These are phyloP conservation scores for Solen grandis DNA, from an alignment of 1,140 invertebrate species.

Conservation along the genomic window DNA sequence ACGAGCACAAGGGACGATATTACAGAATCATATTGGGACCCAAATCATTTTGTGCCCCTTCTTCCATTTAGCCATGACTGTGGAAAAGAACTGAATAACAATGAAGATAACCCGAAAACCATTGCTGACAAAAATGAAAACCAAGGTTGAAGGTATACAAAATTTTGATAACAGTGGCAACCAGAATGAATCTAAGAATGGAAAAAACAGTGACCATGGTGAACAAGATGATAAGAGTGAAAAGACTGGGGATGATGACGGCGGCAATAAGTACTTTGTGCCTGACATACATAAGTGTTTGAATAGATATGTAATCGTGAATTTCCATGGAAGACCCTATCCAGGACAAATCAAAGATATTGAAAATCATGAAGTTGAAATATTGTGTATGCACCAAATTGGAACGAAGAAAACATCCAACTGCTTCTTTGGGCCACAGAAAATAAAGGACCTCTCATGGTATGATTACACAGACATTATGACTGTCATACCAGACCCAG, in stretches of 20 bases:
- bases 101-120: too few relatives aligned
- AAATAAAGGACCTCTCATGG: not conserved
- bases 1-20: too few relatives aligned
- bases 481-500: slow-evolving; percentile 10
- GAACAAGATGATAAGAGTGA: not conserved
- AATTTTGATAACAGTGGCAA: too few relatives aligned
- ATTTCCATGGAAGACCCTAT: slow-evolving; percentile 2
- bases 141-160: too few relatives aligned
- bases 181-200: too few relatives aligned
- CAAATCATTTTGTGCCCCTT: too few relatives aligned
- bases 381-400: too few relatives aligned
- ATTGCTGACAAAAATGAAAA: too few relatives aligned
- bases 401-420: too few relatives aligned
- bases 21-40: too few relatives aligned
- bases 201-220: not conserved
- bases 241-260: not conserved
- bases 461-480: slow-evolving; percentile 8
- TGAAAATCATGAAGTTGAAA: slow-evolving; percentile 6
- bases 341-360: slow-evolving; percentile 3
- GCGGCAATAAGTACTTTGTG: not conserved
- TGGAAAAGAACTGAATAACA: too few relatives aligned
- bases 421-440: not conserved
- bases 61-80: too few relatives aligned
- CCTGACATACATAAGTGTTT: slow-evolving; percentile 7
- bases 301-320: not conserved